A percentile compares a stretch with the other conserved stretches of the same genome.
Conservation (phyloP, 2,797 vertebrate species). For the Ctenopoma kingsleyae region DNA sequence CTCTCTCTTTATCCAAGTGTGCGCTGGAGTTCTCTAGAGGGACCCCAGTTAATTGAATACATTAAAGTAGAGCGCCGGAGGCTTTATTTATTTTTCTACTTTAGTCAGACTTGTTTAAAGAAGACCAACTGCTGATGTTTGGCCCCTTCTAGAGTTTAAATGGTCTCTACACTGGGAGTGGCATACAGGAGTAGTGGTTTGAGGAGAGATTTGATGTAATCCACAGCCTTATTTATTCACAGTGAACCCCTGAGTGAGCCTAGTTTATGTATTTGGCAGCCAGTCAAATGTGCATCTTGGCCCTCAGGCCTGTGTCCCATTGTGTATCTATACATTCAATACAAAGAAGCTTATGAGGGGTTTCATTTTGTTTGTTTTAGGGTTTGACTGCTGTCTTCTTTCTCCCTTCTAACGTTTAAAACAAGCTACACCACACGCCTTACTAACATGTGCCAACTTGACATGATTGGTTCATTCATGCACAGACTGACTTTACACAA, state of each 20-base stretch:
- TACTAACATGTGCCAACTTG: conserved; percentile 9
- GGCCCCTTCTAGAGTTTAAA: conserved; percentile 81
- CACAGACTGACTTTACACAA: conserved; percentile 1
- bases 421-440: conserved; percentile 9
- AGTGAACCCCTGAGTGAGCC: conserved; percentile 80
- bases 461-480: conserved; percentile 6
- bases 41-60: conserved; percentile 90
- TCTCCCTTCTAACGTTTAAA: conserved; percentile 29
- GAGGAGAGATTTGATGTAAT: conserved; percentile 83
- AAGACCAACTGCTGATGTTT: conserved; percentile 86
- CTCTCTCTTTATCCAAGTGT: conserved; percentile 85
- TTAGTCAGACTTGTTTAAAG: conserved; percentile 89
- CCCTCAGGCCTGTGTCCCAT: conserved; percentile 58
- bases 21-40: conserved; percentile 85
- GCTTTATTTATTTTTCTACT: conserved; percentile 90
- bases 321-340: conserved; percentile 55
- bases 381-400: conserved; percentile 39
- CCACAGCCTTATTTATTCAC: conserved; percentile 85
- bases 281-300: conserved; percentile 73
- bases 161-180: conserved; percentile 83
- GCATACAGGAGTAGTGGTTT: conserved; percentile 67
- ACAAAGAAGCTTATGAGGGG: conserved; percentile 30
- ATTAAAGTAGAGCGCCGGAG: conserved; percentile 86
- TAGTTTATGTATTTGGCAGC: conserved; percentile 76
- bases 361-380: conserved; percentile 47